Base-by-base conservation (phyloP, 2,888 invertebrate species). In the Scaptomyza caliginosa region DNA sequence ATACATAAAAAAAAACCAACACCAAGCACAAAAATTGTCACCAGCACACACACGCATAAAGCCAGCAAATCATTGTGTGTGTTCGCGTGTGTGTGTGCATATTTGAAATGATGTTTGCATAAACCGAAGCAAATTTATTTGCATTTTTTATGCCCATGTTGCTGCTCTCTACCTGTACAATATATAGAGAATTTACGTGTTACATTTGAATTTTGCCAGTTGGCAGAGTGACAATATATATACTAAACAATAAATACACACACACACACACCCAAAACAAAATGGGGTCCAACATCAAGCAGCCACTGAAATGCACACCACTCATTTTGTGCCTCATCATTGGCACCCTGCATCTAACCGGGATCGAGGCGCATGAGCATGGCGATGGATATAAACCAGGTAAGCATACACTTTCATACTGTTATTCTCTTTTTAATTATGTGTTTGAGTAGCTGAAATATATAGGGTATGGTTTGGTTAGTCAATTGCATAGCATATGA, bases 341-440 rank as follows among this genome's bases (percentile, higher is more conserved):
- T 63, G 86, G 83, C 57, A 60, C 67, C 85, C 49, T 74, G 34
- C 65, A 46, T 11, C 36, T 69, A n/a, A 30, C 28, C 23, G 30
- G 19, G 54, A 89, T 85, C 69, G 82, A 86, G 55, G 77, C 89
- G 38, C 91, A 91, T 57, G 91, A 91, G 69, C 91, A 91, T 62
- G 86, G 88, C 59, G 91, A 91, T 77, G 91, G 91, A 65, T 91
- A 91, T 51, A 91, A 91, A 63, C 91, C 91, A 83, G 91, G 91
- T 91, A 60, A 89, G 89, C 52, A 23, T 16, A 21, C 10, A 19
- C 0, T n/a, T n/a, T n/a, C n/a, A n/a, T n/a, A n/a, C n/a, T n/a
- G n/a, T n/a, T n/a, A n/a, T n/a, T n/a, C n/a, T n/a, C n/a, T n/a
- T n/a, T n/a, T n/a, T n/a, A n/a, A n/a, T n/a, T n/a, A n/a, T n/a